A percentile compares a stretch with the other conserved stretches of the same genome.
These are phyloP conservation scores for Miniopterus natalensis DNA, from an alignment of 2,113 vertebrate genomes.

Conservation along the genomic window DNA sequence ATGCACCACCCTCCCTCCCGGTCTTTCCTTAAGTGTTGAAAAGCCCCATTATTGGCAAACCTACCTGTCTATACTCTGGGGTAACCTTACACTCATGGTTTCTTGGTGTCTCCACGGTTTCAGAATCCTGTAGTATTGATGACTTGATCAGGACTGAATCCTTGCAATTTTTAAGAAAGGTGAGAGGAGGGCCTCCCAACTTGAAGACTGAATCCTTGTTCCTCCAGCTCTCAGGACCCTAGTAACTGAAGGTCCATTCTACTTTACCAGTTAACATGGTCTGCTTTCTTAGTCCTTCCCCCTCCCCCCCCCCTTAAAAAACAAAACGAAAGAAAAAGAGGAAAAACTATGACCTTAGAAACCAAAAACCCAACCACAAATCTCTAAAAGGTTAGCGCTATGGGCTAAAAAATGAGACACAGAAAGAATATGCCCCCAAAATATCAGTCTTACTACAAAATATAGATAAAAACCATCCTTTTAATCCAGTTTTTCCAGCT, in stretches of 20 bases:
- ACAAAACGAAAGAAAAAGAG: neutral
- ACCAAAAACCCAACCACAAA: constrained; percentile 77
- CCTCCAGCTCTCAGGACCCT: constrained; percentile 73
- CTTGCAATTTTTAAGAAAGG: constrained; percentile 54
- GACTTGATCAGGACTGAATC: constrained; percentile 45
- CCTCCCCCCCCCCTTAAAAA: neutral
- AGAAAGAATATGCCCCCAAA: constrained; percentile 66
- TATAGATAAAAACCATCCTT: constrained; percentile 74
- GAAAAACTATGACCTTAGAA: constrained; percentile 78
- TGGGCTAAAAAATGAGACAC: constrained; percentile 54
- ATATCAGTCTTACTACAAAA: constrained; percentile 70
- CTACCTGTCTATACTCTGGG: constrained; percentile 87
- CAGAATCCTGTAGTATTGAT: constrained; percentile 69
- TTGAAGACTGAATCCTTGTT: constrained; percentile 61
- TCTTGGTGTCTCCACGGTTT: constrained; percentile 47
- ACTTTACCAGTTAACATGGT: constrained; percentile 67
- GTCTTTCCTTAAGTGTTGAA: neutral
- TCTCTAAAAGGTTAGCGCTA: constrained; percentile 71
- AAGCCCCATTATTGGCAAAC: constrained; percentile 50
- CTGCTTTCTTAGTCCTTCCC: constrained; percentile 30
- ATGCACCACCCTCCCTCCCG: neutral
- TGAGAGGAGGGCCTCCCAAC: constrained; percentile 56
- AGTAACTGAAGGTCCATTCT: constrained; percentile 73
- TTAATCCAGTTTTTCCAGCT: constrained; percentile 81
- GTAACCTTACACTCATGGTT: constrained; percentile 86